phyloP scores from a whole-genome alignment of 1,140 invertebrate species.

The Oncopodura yosiiana region DNA sequence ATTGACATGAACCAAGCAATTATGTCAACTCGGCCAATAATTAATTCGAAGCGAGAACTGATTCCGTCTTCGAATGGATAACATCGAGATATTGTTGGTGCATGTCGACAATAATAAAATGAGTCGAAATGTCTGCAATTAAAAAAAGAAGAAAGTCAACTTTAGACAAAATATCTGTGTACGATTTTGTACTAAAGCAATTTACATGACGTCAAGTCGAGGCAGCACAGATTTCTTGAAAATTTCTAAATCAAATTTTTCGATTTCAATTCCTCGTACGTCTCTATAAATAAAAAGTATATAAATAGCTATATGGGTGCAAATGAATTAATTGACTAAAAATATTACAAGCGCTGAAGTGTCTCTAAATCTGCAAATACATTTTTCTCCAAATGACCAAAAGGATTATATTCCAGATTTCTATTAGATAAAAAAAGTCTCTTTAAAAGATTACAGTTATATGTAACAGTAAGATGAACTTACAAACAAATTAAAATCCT shows the following conservation, averaged over 20 bases:
- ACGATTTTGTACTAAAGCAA: neutral
- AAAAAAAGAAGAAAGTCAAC: conserved; percentile 7
- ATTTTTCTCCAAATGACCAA: neutral
- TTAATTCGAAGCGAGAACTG: conserved; percentile 16
- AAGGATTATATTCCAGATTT: conserved; percentile 12
- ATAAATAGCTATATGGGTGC: neutral
- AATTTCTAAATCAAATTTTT: conserved; percentile 45
- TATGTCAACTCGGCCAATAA: conserved; percentile 35
- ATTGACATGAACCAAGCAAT: conserved; percentile 63
- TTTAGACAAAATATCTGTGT: neutral
- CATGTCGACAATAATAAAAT: conserved; percentile 59
- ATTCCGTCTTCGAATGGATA: conserved; percentile 57
- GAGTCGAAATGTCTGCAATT: conserved; percentile 54
- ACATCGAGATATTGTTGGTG: conserved; percentile 52
- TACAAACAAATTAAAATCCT: conserved; percentile 33
- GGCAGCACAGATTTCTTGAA: conserved; percentile 45
- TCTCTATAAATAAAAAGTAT: conserved; percentile 31
- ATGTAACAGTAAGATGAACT: conserved; percentile 7
- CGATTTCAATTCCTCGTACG: conserved; percentile 33
- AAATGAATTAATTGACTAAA: neutral
- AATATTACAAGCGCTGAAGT: neutral
- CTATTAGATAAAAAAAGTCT: conserved; percentile 17
- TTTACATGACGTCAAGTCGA: conserved; percentile 47
- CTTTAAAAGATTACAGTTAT: neutral
- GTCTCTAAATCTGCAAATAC: neutral